Conservation (phyloP, 2,888 invertebrate species). For the Ecliptopera silaceata region DNA sequence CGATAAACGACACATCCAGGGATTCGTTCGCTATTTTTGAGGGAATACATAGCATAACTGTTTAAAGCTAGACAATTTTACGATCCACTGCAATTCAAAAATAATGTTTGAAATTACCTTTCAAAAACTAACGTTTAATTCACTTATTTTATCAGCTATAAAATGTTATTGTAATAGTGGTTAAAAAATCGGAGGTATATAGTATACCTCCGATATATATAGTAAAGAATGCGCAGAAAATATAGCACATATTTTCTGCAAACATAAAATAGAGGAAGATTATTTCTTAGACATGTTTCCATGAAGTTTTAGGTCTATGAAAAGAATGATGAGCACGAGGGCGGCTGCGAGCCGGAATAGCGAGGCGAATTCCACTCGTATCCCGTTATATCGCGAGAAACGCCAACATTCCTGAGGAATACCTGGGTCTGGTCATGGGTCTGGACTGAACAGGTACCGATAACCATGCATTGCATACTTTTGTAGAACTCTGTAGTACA, state of each 20-base stretch:
- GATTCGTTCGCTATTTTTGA: slow-evolving; percentile 10
- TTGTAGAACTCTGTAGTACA: no score
- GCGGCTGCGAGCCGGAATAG: slow-evolving; percentile 11
- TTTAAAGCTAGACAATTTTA: not conserved
- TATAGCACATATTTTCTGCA: no score
- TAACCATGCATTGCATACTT: slow-evolving; percentile 54
- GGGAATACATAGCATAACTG: slow-evolving; percentile 1
- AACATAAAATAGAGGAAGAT: no score
- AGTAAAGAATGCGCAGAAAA: no score
- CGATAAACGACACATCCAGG: slow-evolving; percentile 13
- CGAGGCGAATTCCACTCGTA: slow-evolving; percentile 19
- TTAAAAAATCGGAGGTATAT: no score
- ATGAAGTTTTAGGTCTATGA: slow-evolving; percentile 1
- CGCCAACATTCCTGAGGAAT: slow-evolving; percentile 40
- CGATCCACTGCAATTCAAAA: no score
- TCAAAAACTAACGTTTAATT: no score
- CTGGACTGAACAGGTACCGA: slow-evolving; percentile 42
- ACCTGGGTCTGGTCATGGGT: slow-evolving; percentile 41
- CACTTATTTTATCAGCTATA: no score
- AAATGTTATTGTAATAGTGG: no score
- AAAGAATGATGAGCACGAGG: slow-evolving; percentile 11
- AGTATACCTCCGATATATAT: no score
- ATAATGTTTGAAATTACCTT: no score
- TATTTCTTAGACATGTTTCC: not conserved
- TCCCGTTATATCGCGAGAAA: slow-evolving; percentile 14